Conservation (phyloP, 2,113 vertebrate genomes). For the Myanophis thanlyinensis region DNA sequence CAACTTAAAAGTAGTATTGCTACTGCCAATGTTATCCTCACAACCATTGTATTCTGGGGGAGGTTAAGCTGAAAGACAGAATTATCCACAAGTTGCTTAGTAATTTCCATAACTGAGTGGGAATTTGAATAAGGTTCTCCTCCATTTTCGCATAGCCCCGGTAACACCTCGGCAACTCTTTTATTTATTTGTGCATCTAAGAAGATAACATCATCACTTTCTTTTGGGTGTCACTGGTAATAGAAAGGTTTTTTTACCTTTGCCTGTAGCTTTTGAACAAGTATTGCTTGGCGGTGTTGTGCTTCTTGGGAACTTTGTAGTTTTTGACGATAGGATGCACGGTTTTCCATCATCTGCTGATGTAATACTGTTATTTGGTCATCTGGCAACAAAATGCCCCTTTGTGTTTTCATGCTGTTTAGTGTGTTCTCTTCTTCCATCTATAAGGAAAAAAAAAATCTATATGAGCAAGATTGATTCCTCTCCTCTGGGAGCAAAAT, state of each 20-base stretch:
- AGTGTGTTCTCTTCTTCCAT: slow-evolving; percentile 50
- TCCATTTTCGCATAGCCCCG: not conserved
- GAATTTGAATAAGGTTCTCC: not conserved
- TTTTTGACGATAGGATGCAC: slow-evolving; percentile 70
- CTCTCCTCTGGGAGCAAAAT: not conserved
- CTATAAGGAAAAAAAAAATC: not conserved
- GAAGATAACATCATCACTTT: not conserved
- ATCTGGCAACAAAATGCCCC: slow-evolving; percentile 55
- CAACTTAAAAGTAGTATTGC: not conserved
- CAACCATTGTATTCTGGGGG: not conserved
- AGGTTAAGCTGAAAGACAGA: not conserved
- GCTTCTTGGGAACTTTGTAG: slow-evolving; percentile 77
- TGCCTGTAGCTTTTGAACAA: slow-evolving; percentile 83
- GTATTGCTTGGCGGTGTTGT: slow-evolving; percentile 79
- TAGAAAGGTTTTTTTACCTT: slow-evolving; percentile 71
- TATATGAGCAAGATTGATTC: not conserved
- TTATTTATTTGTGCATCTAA: not conserved
- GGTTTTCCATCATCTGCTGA: slow-evolving; percentile 64
- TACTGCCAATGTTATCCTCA: not conserved
- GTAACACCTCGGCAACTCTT: not conserved
- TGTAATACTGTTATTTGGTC: slow-evolving; percentile 59
- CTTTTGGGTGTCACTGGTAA: not conserved
- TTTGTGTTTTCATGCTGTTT: slow-evolving; percentile 46
- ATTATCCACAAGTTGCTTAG: not conserved
- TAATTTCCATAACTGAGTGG: not conserved